These are phyloP conservation scores for Drosophila pruinosa DNA, from an alignment of 1,140 invertebrate species.

Conservation along the genomic window DNA sequence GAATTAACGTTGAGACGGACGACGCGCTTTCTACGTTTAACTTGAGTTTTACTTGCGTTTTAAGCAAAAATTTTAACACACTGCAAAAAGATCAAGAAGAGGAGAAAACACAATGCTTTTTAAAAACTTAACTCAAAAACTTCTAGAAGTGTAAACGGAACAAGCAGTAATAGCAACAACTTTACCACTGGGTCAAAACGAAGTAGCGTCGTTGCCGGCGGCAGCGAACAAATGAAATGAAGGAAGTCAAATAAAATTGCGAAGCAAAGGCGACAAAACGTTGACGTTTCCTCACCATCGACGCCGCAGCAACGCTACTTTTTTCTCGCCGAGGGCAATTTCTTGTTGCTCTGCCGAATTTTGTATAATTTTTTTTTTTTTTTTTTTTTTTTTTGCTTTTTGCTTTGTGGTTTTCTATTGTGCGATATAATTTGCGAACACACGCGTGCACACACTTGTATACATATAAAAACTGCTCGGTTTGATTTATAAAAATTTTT, in stretches of 20 bases:
- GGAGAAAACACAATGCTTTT: slow-evolving; percentile 22
- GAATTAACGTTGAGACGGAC: slow-evolving; percentile 62
- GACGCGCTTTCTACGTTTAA: slow-evolving; percentile 62
- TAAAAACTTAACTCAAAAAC: slow-evolving; percentile 1
- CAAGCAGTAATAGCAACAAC: background rate
- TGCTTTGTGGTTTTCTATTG: slow-evolving; percentile 63
- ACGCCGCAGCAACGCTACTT: slow-evolving; percentile 36
- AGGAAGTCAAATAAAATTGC: slow-evolving; percentile 14
- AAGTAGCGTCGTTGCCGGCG: slow-evolving; percentile 44
- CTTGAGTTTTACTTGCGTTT: slow-evolving; percentile 37
- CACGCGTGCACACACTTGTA: slow-evolving; percentile 72
- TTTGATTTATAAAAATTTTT: slow-evolving; percentile 63
- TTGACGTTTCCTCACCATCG: slow-evolving; percentile 2
- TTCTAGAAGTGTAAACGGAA: background rate
- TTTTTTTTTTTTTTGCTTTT: slow-evolving; percentile 52
- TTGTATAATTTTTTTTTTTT: slow-evolving; percentile 63
- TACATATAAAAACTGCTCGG: slow-evolving; percentile 58
- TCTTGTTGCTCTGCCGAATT: slow-evolving; percentile 61
- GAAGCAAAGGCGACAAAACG: slow-evolving; percentile 17
- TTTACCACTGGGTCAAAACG: background rate
- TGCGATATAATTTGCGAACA: slow-evolving; percentile 71
- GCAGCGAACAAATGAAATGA: slow-evolving; percentile 42
- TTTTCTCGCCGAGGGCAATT: slow-evolving; percentile 62
- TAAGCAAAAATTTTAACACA: slow-evolving; percentile 44
- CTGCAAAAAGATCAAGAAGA: slow-evolving; percentile 47